Base-by-base conservation (phyloP, 2,797 vertebrate genomes). In the Novumbra hubbsi region DNA sequence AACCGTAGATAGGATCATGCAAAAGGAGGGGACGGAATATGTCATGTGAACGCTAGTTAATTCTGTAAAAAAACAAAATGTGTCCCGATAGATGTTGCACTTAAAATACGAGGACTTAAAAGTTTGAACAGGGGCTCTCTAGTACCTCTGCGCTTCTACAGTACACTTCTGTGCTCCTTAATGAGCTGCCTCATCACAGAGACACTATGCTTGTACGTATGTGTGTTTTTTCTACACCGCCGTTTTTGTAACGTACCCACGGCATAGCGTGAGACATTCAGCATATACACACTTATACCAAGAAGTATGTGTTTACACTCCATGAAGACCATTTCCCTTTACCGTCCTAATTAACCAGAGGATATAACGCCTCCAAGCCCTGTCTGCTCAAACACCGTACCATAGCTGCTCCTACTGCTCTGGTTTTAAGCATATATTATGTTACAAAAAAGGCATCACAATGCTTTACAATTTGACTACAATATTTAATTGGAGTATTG, bases 1-100 rank as follows among this genome's bases (percentile, higher is more conserved):
- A 80, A 27, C 78, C 48, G 75, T 34, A 76, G 70, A 76, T 30
- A 77, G 64, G 62, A 78, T 75, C 77, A 84, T 76, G 74, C 77
- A 65, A 32, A 21, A n/a, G 38, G 21, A 45, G 9, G 66, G n/a
- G 3, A 34, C 6, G 11, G 55, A 66, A 17, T 16, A 38, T 68
- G n/a, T 48, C 21, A n/a, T 68, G n/a, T 68, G 14, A 12, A 48
- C 24, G 14, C n/a, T 24, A 68, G 21, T 15, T 68, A 19, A 14
- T 45, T n/a, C 21, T 45, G 66, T 68, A n/a, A n/a, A n/a, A n/a
- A n/a, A n/a, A n/a, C 66, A 68, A 49, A 68, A 48, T 45, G 34
- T 68, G 14, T 41, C 66, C 34, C 9, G 24, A 48, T 48, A 5
- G 14, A 68, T 68, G 66, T 15, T 21, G 28, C n/a, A 68, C 14